Evolutionary conservation across 2,888 invertebrate genomes (phyloP).

Genomic region (Drosophila multiciliata): DNA sequence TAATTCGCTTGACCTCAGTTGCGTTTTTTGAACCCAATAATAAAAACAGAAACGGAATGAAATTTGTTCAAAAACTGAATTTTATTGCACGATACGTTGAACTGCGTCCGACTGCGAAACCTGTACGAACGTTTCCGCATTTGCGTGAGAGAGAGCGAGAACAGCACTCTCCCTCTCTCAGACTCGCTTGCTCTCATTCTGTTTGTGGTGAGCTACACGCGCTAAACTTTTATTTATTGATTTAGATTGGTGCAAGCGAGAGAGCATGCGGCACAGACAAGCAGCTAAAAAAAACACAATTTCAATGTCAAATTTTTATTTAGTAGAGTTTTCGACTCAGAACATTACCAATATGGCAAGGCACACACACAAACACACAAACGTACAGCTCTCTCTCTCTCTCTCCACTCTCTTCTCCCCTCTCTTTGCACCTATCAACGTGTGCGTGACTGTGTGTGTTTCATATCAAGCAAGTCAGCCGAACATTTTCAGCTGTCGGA

Average conservation of each 20-base stretch:
- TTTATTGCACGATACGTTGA: conserved; percentile 74
- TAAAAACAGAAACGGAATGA: conserved; percentile 25
- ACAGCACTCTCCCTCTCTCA: conserved; percentile 15
- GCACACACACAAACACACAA: conserved; percentile 24
- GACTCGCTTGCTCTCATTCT: conserved; percentile 12
- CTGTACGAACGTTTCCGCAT: conserved; percentile 79
- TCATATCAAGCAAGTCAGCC: conserved; percentile 57
- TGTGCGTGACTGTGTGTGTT: conserved; percentile 24
- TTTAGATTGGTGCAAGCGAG: conserved; percentile 55
- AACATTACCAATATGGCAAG: conserved; percentile 76
- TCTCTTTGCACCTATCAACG: conserved; percentile 3
- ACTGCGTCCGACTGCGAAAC: conserved; percentile 66
- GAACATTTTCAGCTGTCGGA: conserved; percentile 62
- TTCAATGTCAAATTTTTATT: conserved; percentile 81
- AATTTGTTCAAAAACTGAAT: conserved; percentile 47
- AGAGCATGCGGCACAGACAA: conserved; percentile 15
- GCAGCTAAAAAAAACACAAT: conserved; percentile 50
- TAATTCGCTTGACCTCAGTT: conserved; percentile 67
- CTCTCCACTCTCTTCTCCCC: conserved; percentile 5
- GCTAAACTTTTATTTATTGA: conserved; percentile 71
- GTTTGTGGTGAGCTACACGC: conserved; percentile 51
- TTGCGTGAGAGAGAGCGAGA: conserved; percentile 31
- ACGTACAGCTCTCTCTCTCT: not conserved
- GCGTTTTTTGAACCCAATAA: conserved; percentile 76
- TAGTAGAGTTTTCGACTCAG: conserved; percentile 71